Conservation (phyloP, 2,113 vertebrate genomes). For the Oncorhynchus tshawytscha region DNA sequence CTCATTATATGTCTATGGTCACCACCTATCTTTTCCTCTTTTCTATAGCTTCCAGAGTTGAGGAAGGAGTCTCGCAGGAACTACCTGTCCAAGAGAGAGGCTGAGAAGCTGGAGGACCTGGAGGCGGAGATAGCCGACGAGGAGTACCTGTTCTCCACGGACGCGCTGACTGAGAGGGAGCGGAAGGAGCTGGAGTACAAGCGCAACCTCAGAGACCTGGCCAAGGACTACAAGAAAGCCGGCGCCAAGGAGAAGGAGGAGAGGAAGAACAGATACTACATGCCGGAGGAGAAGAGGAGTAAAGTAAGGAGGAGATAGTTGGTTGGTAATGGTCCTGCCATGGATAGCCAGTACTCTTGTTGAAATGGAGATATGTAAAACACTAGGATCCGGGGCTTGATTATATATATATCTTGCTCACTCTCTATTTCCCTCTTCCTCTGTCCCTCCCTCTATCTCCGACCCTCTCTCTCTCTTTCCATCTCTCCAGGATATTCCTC, state of each 20-base stretch:
- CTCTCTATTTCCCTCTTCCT: not conserved
- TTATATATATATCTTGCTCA: not conserved
- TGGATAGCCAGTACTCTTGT: not conserved
- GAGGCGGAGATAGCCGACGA: slow-evolving; percentile 88
- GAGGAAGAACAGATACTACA: slow-evolving; percentile 86
- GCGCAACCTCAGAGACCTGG: slow-evolving; percentile 81
- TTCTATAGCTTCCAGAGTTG: slow-evolving; percentile 82
- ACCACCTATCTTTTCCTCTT: not conserved
- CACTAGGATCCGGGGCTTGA: not conserved
- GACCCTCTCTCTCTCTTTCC: not conserved
- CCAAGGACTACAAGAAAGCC: slow-evolving; percentile 84
- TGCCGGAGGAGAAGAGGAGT: slow-evolving; percentile 84
- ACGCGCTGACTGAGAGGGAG: slow-evolving; percentile 71
- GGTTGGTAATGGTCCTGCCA: not conserved
- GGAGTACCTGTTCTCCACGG: slow-evolving; percentile 81
- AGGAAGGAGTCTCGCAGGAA: slow-evolving; percentile 86
- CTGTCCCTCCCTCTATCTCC: not conserved
- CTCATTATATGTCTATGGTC: no score
- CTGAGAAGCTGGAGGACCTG: slow-evolving; percentile 90
- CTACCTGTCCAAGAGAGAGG: slow-evolving; percentile 85
- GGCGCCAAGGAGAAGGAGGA: slow-evolving; percentile 84
- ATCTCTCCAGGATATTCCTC: slow-evolving; percentile 74
- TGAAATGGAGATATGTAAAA: not conserved
- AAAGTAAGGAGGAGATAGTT: slow-evolving; percentile 64
- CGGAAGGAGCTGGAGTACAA: slow-evolving; percentile 81